Evolutionary conservation across 2,797 vertebrate species (phyloP).

Genomic region (Mallotus villosus): DNA sequence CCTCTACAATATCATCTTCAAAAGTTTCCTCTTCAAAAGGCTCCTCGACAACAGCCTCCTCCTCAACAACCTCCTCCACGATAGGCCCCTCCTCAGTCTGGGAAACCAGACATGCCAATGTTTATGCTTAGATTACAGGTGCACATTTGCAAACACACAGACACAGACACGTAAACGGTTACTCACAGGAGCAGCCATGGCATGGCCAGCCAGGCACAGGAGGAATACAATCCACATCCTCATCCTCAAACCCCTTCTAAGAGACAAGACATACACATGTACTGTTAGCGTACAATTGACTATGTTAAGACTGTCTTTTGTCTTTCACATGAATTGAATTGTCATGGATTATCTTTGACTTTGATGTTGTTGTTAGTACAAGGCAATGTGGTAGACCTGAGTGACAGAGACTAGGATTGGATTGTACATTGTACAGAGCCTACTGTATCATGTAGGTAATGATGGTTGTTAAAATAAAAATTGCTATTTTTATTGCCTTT

Average conservation of each 20-base stretch:
- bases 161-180: not conserved
- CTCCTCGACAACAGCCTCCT: constrained; percentile 1
- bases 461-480: no score
- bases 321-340: no score
- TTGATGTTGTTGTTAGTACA: no score
- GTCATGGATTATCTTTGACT: no score
- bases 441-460: no score
- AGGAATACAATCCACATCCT: constrained; percentile 94
- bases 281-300: not conserved
- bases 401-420: no score
- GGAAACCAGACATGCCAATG: constrained; percentile 17
- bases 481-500: no score
- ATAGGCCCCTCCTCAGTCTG: constrained; percentile 66
- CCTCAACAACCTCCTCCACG: constrained; percentile 16
- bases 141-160: not conserved
- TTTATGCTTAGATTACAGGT: not conserved
- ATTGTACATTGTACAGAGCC: no score
- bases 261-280: constrained; percentile 29
- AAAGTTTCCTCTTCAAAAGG: constrained; percentile 42
- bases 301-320: no score
- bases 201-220: constrained; percentile 90
- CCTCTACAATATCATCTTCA: constrained; percentile 3
- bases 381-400: no score
- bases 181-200: constrained; percentile 91
- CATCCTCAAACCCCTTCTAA: constrained; percentile 83